A percentile compares a stretch with the other conserved stretches of the same genome.
phyloP scores from a whole-genome alignment of 2,113 vertebrate species.

The Podarcis raffonei region DNA sequence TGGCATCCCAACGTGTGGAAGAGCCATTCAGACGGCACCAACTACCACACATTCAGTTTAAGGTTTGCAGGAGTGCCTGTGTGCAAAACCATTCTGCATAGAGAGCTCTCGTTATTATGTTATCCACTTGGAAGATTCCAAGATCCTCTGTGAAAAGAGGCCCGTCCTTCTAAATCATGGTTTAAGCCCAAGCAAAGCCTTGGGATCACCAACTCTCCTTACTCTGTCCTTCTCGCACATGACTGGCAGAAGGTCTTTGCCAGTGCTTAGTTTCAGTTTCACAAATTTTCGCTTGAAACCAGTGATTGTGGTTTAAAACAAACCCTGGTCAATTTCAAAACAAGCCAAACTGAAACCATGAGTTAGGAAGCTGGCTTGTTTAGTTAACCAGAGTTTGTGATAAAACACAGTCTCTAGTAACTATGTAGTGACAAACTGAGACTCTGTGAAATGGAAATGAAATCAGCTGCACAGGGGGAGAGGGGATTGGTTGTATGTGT shows the following conservation, averaged over 20 bases:
- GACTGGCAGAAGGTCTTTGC: too few relatives aligned
- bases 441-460: not conserved
- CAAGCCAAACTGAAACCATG: not conserved
- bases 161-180: too few relatives aligned
- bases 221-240: too few relatives aligned
- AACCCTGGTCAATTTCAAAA: not conserved
- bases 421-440: not conserved
- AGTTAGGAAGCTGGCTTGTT: not conserved
- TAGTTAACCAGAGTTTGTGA: not conserved
- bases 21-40: not conserved
- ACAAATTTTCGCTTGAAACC: too few relatives aligned
- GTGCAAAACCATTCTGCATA: not conserved
- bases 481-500: too few relatives aligned
- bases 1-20: not conserved
- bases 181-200: too few relatives aligned
- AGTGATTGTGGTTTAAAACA: too few relatives aligned
- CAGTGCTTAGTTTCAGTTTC: too few relatives aligned
- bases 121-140: not conserved
- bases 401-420: not conserved
- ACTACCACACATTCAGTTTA: not conserved
- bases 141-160: not conserved
- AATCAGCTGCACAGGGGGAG: too few relatives aligned
- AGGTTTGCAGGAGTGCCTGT: not conserved
- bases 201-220: too few relatives aligned
- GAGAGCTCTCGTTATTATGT: not conserved